Evolutionary conservation across 2,888 invertebrate species (phyloP).

Genomic region (Alsophila aescularia): DNA sequence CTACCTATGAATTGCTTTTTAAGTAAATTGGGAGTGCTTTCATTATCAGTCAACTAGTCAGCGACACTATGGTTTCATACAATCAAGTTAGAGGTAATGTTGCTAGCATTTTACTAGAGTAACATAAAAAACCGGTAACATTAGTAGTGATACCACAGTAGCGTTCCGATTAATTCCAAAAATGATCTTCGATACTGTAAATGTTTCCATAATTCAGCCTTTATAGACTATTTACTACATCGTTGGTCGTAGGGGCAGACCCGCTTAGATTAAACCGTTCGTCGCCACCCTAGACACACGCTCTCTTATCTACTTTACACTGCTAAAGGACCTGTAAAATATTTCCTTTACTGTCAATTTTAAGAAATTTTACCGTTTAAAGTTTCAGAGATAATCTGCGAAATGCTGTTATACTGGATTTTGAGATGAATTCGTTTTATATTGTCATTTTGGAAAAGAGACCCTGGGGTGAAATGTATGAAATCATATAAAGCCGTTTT

Average conservation of each 20-base stretch:
- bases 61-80: no score
- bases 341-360: conserved; percentile 46
- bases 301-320: conserved; percentile 64
- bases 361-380: conserved; percentile 37
- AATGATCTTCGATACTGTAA: conserved; percentile 32
- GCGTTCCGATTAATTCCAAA: not conserved
- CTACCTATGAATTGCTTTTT: no score
- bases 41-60: no score
- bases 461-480: no score
- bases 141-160: no score
- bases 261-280: conserved; percentile 76
- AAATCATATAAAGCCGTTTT: no score
- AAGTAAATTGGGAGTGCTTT: no score
- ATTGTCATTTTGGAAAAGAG: not conserved
- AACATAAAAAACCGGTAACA: no score
- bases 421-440: not conserved
- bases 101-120: no score
- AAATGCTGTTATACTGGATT: not conserved
- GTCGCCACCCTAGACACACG: conserved; percentile 56
- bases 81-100: no score
- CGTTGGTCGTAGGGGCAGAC: conserved; percentile 59
- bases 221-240: conserved; percentile 67
- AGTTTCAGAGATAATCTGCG: conserved; percentile 6
- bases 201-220: not conserved
- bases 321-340: conserved; percentile 57